These are phyloP conservation scores for Rhinogobio ventralis DNA, from an alignment of 2,797 vertebrate genomes.

Conservation along the genomic window DNA sequence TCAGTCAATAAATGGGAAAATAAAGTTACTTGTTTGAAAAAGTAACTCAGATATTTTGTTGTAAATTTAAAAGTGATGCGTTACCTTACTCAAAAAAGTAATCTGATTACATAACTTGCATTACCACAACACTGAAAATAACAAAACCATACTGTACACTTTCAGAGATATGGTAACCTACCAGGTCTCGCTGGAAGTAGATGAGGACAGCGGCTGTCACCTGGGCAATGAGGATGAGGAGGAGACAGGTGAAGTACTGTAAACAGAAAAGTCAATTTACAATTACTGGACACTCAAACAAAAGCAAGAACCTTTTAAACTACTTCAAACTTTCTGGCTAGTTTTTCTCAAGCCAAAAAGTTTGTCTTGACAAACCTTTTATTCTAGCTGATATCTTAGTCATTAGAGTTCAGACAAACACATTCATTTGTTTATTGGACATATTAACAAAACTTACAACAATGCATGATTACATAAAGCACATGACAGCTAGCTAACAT, in stretches of 20 bases:
- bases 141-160: no score
- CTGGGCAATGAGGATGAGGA: slow-evolving; percentile 90
- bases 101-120: no score
- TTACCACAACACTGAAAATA: no score
- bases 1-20: no score
- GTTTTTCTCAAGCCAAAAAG: not conserved
- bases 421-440: not conserved
- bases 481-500: slow-evolving; percentile 66
- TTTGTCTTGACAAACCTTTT: not conserved
- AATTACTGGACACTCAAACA: slow-evolving; percentile 5
- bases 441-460: not conserved
- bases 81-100: no score
- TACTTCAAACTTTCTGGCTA: not conserved
- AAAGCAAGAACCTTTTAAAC: not conserved
- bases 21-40: no score
- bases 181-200: slow-evolving; percentile 86
- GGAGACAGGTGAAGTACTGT: slow-evolving; percentile 92
- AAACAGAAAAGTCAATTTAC: slow-evolving; percentile 1
- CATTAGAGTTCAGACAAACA: not conserved
- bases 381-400: not conserved
- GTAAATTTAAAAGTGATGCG: no score
- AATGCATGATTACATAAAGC: not conserved
- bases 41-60: no score
- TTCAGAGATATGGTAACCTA: slow-evolving; percentile 67
- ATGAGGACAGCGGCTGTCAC: slow-evolving; percentile 87